phyloP scores from a whole-genome alignment of 2,797 vertebrate species.

The Acipenser oxyrinchus region DNA sequence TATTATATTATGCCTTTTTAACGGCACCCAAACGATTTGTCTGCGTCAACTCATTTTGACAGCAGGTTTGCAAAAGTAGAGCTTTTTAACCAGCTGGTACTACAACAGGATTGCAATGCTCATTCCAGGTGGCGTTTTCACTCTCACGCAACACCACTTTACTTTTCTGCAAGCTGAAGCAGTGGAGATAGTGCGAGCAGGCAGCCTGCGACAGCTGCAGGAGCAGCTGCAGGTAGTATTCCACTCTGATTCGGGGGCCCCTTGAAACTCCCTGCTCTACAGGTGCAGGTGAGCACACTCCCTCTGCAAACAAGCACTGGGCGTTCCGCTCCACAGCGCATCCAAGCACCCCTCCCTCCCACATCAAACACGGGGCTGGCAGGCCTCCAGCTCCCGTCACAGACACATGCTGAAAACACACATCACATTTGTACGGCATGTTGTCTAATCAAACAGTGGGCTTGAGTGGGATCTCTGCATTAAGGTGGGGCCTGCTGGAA shows the following conservation, averaged over 20 bases:
- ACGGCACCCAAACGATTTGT: too few relatives aligned
- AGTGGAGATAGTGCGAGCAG: too few relatives aligned
- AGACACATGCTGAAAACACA: conserved; percentile 16
- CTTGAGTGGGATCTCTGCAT: conserved; percentile 31
- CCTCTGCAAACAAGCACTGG: conserved; percentile 28
- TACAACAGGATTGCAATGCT: too few relatives aligned
- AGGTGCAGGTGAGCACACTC: conserved; percentile 36
- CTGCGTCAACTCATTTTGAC: too few relatives aligned
- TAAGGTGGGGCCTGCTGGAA: conserved; percentile 20
- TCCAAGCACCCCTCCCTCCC: conserved; percentile 23
- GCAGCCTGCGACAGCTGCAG: neutral
- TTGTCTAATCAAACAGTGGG: conserved; percentile 57
- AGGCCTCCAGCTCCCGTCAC: conserved; percentile 26
- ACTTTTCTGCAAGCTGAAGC: too few relatives aligned
- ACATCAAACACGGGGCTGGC: conserved; percentile 35
- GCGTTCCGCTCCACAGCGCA: conserved; percentile 15
- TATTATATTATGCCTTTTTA: too few relatives aligned
- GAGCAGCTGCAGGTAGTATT: neutral
- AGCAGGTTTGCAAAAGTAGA: too few relatives aligned
- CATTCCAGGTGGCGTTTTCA: too few relatives aligned
- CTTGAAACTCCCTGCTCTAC: conserved; percentile 15
- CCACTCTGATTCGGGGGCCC: neutral
- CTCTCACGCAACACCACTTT: too few relatives aligned
- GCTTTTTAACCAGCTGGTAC: too few relatives aligned
- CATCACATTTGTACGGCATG: conserved; percentile 44